Evolutionary conservation across 2,888 invertebrate genomes (phyloP).

Genomic region (Gastracanthus pulcherrimus): DNA sequence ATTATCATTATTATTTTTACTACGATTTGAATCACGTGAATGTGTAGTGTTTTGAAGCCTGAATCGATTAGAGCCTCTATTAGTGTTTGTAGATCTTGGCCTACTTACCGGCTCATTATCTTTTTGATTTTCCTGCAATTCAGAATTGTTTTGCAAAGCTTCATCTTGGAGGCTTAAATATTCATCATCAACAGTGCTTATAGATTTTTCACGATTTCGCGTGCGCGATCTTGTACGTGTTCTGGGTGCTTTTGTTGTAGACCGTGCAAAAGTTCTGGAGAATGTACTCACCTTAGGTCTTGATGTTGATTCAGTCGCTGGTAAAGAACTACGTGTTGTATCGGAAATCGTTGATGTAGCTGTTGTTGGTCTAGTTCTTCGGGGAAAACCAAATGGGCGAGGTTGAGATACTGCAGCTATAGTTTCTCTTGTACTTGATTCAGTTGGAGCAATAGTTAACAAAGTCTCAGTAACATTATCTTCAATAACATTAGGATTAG

Average conservation of each 20-base stretch:
- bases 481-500: conserved; percentile 67
- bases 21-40: conserved; percentile 28
- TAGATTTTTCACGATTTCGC: conserved; percentile 68
- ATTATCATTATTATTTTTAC: conserved; percentile 1
- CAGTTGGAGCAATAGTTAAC: conserved; percentile 50
- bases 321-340: conserved; percentile 51
- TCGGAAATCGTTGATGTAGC: conserved; percentile 63
- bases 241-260: conserved; percentile 65
- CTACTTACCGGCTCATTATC: conserved; percentile 51
- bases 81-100: conserved; percentile 56
- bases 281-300: conserved; percentile 75
- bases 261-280: conserved; percentile 73
- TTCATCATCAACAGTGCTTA: conserved; percentile 58
- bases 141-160: conserved; percentile 51
- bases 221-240: conserved; percentile 62
- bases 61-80: conserved; percentile 61
- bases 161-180: conserved; percentile 45
- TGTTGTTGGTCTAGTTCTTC: conserved; percentile 76
- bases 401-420: conserved; percentile 78
- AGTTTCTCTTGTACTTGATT: conserved; percentile 61
- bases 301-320: conserved; percentile 65
- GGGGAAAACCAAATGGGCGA: conserved; percentile 79
- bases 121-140: conserved; percentile 53
- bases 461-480: conserved; percentile 65
- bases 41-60: conserved; percentile 26